Base-by-base conservation (phyloP, 1,140 invertebrate species). In the Reticulitermes speratus region DNA sequence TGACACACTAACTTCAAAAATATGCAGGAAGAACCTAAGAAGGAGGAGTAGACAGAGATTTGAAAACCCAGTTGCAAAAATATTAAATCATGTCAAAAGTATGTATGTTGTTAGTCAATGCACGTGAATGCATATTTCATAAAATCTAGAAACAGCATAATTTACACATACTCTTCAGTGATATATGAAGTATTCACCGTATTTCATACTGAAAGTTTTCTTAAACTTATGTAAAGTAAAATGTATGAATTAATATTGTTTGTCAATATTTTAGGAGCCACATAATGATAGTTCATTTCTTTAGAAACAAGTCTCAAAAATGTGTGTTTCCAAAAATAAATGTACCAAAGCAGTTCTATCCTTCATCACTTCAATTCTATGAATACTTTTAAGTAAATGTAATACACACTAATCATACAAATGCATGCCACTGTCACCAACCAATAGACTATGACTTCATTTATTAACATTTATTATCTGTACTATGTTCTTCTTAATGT, bases 391-490 rank as follows among this genome's bases (percentile, higher is more conserved):
- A 75, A 75, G n/a, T 25, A 75, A 75, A 75, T n/a, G 65, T 30
- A 30, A 75, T n/a, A 25, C n/a, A 30, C 25, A 75, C 25, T 75
- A 55, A 55, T 21, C 52, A 75, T 75, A 75, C 65, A 75, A 75
- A 75, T 8, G n/a, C n/a, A 75, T 75, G 9, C 25, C n/a, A 75
- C 14, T 75, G 65, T 30, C n/a, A 75, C 65, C 65, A 75, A 75
- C 65, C 65, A 75, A 75, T 75, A 75, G n/a, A 75, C 65, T 75
- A 75, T 75, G n/a, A 25, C 30, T 75, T 75, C 52, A 55, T 55
- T 75, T 75, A 75, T 75, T 30, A 75, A 75, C 65, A 75, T 75
- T 75, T 75, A 75, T 25, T 75, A 75, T n/a, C n/a, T 75, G 65
- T 30, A 75, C 65, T 75, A 75, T 75, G 52, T 75, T 75, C 6